Conservation (phyloP, 2,888 invertebrate genomes). For the Perdita meconis region DNA sequence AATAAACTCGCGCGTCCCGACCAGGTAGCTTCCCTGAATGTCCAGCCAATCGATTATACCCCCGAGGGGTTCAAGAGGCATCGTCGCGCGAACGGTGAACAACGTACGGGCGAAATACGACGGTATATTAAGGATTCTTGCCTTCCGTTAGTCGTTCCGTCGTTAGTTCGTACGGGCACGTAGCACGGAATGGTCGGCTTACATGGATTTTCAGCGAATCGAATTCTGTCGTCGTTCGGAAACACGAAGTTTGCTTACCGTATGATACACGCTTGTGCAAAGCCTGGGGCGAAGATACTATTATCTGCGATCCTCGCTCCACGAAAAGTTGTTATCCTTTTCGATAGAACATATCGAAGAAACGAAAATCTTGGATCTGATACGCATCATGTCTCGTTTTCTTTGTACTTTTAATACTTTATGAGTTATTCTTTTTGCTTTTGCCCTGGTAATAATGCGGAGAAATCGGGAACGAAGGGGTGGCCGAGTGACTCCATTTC, state of each 20-base stretch:
- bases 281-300: no score
- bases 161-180: constrained; percentile 41
- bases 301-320: no score
- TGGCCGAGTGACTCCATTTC: constrained; percentile 31
- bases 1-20: constrained; percentile 65
- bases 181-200: constrained; percentile 47
- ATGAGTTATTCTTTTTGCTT: background rate
- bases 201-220: constrained; percentile 44
- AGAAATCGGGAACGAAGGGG: constrained; percentile 12
- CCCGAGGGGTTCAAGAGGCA: constrained; percentile 24
- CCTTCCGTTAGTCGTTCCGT: constrained; percentile 50
- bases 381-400: no score
- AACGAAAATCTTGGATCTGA: no score
- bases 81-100: constrained; percentile 52
- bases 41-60: constrained; percentile 65
- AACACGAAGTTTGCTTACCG: background rate
- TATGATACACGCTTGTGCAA: background rate
- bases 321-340: no score
- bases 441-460: background rate
- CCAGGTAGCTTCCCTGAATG: constrained; percentile 56
- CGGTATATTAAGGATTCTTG: constrained; percentile 42
- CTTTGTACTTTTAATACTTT: no score
- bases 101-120: constrained; percentile 44
- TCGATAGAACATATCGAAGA: no score
- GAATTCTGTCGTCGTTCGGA: background rate